phyloP scores from a whole-genome alignment of 1,140 invertebrate species.

The Caerostris extrusa region DNA sequence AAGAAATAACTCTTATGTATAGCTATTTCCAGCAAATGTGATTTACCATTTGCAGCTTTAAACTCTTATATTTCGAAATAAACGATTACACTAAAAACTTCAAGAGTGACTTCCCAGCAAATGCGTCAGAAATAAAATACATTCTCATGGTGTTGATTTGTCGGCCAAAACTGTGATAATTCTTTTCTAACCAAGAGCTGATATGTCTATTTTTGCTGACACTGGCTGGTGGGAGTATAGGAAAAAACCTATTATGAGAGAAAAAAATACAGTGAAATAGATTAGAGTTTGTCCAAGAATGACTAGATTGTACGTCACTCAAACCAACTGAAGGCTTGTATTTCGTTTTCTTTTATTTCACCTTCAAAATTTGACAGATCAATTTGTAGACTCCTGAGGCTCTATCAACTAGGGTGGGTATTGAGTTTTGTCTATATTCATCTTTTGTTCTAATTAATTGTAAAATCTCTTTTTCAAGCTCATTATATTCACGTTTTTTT shows the following conservation, averaged over 20 bases:
- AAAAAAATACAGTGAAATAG: neutral
- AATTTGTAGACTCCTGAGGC: neutral
- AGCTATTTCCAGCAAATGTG: constrained; percentile 33
- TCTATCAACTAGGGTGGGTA: neutral
- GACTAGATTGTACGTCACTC: neutral
- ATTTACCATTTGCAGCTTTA: constrained; percentile 41
- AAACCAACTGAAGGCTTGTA: neutral
- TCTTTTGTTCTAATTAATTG: no score
- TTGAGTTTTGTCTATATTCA: no score
- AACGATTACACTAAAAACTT: constrained; percentile 38
- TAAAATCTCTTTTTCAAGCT: no score
- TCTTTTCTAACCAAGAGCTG: neutral
- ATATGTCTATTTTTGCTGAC: constrained; percentile 12
- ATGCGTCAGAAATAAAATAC: neutral
- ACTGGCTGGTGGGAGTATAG: neutral
- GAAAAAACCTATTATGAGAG: neutral
- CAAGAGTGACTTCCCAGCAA: neutral
- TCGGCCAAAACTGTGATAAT: constrained; percentile 2
- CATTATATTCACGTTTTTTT: no score
- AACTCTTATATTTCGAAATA: constrained; percentile 21
- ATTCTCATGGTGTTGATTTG: neutral
- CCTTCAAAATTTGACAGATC: neutral
- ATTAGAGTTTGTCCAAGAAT: neutral
- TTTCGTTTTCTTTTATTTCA: neutral
- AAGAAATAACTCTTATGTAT: constrained; percentile 22